Evolutionary conservation across 2,888 invertebrate genomes (phyloP).

Genomic region (Ormyrus labotus): DNA sequence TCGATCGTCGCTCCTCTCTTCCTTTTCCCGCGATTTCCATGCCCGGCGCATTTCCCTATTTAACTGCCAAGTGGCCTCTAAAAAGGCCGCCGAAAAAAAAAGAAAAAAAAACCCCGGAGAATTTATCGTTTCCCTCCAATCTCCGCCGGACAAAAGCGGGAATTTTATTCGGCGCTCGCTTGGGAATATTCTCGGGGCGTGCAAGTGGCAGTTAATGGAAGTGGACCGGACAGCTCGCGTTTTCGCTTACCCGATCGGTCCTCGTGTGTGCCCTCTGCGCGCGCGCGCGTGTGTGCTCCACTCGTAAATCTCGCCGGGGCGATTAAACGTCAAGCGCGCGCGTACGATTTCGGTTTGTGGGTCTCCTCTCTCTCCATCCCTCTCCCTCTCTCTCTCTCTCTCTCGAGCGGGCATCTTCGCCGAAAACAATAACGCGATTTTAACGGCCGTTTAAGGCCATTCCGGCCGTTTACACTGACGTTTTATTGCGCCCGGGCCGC

Average conservation of each 20-base stretch:
- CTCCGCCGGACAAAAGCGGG: constrained; percentile 38
- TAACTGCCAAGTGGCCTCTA: constrained; percentile 3
- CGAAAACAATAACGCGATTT: constrained; percentile 72
- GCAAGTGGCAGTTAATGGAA: constrained; percentile 63
- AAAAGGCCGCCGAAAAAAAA: constrained; percentile 36
- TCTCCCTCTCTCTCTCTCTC: constrained; percentile 1
- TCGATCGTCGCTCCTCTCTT: too few relatives aligned
- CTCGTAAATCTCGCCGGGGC: constrained; percentile 72
- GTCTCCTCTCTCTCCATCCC: constrained; percentile 12
- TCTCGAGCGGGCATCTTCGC: constrained; percentile 13
- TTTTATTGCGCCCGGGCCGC: constrained; percentile 63
- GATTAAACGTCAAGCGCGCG: constrained; percentile 72
- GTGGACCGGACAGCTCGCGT: constrained; percentile 63
- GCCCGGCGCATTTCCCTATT: not conserved
- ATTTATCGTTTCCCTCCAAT: constrained; percentile 41
- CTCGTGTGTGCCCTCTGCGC: not conserved
- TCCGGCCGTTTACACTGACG: constrained; percentile 65
- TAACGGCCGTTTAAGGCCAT: constrained; percentile 69
- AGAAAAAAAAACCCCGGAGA: not conserved
- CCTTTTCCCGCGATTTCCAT: too few relatives aligned
- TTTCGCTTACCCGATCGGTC: constrained; percentile 56
- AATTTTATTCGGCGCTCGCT: constrained; percentile 44
- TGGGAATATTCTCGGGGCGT: constrained; percentile 44
- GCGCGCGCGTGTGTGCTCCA: constrained; percentile 19
- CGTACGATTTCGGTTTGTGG: constrained; percentile 63